Evolutionary conservation across 2,888 invertebrate genomes (phyloP), one percentile per base, ranked within the genome.

Genomic region (Nemapogon koenigi): DNA sequence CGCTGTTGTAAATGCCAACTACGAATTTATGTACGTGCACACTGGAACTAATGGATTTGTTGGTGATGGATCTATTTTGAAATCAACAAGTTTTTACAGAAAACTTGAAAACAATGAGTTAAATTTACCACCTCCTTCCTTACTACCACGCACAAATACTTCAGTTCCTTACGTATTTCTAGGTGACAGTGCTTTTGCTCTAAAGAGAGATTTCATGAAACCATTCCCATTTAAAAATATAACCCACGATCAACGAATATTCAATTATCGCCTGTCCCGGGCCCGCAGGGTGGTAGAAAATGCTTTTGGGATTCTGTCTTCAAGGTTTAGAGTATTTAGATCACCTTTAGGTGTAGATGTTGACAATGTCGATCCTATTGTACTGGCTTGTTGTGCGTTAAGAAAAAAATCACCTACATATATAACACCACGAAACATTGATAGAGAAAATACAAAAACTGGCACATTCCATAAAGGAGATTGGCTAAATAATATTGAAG

Each of bases 131-230:
- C 7, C 7, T 28, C 28, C 28, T 28, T 8, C 7, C 7, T 28
- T 28, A 28, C 11, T n/a, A 28, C 7, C 28, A n/a, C 28, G 4
- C 11, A n/a, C 7, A 8, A 46, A 47, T 45, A 40, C 8, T 43
- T 44, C 49, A 48, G 45, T 50, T 40, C 16, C 38, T 38, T 42
- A 49, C 28, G 38, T 46, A 22, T 44, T 44, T 43, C 35, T 48
- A 18, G 43, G 42, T 10, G 33, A 43, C 15, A 8, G 10, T n/a
- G 17, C 15, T 16, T 31, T 31, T 31, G 32, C 22, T 16, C 18
- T 28, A 8, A 28, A 13, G 7, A 13, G 11, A 28, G 7, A 28
- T 28, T 11, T 13, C 22, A 22, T 22, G 22, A 22, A 22, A 22
- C 22, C 22, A 8, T 28, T 28, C 11, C 11, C 28, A 13, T 8